Percentiles rank a stretch among this genome's conserved stretches.
Conservation (phyloP, 2,113 vertebrate species). For the Lamprotornis superbus region DNA sequence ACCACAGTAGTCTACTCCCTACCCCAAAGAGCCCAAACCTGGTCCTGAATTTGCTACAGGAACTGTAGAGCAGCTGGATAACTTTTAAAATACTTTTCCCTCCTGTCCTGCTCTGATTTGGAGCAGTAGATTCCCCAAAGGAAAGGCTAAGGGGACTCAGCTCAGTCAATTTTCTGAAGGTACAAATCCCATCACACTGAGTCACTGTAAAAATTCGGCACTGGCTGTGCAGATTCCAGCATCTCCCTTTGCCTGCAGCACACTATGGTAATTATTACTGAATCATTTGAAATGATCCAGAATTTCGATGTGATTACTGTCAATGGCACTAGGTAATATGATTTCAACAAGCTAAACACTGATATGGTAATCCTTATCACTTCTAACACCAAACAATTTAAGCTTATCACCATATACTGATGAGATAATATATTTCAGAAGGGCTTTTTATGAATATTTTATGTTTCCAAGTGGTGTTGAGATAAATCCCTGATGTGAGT, state of each 20-base stretch:
- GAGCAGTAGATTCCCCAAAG: background rate
- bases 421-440: slow-evolving; percentile 45
- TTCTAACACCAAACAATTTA: slow-evolving; percentile 10
- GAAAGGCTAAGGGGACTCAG: background rate
- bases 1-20: background rate
- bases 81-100: background rate
- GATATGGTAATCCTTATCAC: slow-evolving; percentile 23
- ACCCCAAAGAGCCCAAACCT: background rate
- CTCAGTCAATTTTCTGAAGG: background rate
- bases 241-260: background rate
- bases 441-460: background rate
- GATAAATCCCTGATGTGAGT: background rate
- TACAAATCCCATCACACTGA: background rate
- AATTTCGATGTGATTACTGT: background rate
- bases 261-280: background rate
- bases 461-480: background rate
- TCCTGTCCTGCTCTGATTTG: background rate
- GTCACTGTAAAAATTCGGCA: background rate
- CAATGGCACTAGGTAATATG: background rate
- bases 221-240: background rate
- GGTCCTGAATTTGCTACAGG: background rate
- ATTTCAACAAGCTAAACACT: background rate
- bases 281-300: slow-evolving; percentile 28
- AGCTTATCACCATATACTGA: slow-evolving; percentile 10
- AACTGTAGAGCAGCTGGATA: background rate